phyloP scores from a whole-genome alignment of 2,113 vertebrate species.

The Scartelaos histophorus region DNA sequence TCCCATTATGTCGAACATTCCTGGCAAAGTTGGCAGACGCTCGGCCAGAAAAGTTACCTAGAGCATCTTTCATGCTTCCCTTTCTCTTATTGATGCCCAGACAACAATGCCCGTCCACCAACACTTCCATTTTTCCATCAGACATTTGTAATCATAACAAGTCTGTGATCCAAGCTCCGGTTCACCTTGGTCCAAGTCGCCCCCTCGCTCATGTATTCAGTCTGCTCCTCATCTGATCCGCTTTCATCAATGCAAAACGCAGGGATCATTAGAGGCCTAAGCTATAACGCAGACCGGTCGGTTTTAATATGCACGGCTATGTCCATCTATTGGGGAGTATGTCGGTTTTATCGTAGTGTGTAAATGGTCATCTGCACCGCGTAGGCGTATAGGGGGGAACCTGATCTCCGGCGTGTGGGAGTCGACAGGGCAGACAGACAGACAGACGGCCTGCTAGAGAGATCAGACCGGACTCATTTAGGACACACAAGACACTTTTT shows the following conservation, averaged over 20 bases:
- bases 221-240: constrained; percentile 71
- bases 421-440: constrained; percentile 56
- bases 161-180: constrained; percentile 62
- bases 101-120: constrained; percentile 23
- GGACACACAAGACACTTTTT: constrained; percentile 65
- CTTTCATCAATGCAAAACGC: constrained; percentile 72
- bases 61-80: not conserved
- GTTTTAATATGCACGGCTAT: constrained; percentile 13
- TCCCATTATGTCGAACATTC: no score
- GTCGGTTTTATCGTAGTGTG: constrained; percentile 59
- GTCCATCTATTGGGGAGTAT: constrained; percentile 54
- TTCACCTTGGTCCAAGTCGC: constrained; percentile 64
- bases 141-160: constrained; percentile 63
- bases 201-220: constrained; percentile 58
- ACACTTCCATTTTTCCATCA: constrained; percentile 52
- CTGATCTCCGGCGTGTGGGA: constrained; percentile 74
- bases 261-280: constrained; percentile 73
- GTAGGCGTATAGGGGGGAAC: constrained; percentile 69
- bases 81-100: constrained; percentile 7
- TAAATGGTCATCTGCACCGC: constrained; percentile 62
- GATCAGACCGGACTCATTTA: constrained; percentile 77
- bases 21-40: no score
- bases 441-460: constrained; percentile 73
- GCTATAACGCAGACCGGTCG: constrained; percentile 65
- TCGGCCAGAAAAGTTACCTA: no score